Evolutionary conservation across 2,113 vertebrate genomes (phyloP).

Genomic region (Zosterops japonicus): DNA sequence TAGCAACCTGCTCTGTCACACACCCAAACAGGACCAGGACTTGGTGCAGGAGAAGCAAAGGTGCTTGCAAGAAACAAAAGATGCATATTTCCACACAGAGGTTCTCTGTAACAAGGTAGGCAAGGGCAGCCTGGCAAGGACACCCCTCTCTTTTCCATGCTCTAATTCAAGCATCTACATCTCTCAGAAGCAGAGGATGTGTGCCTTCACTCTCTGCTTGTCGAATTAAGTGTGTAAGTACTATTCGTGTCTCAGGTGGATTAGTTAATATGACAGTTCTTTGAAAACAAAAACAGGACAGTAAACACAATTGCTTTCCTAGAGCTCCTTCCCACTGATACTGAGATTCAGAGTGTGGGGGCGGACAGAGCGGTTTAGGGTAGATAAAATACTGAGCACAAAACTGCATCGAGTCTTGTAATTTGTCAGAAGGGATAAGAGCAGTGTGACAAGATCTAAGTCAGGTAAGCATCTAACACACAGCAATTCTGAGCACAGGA

Average conservation of each 20-base stretch:
- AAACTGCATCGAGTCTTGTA: not conserved
- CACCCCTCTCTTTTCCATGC: not conserved
- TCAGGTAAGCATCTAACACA: not conserved
- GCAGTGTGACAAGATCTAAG: not conserved
- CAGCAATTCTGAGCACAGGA: not conserved
- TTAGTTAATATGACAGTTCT: not conserved
- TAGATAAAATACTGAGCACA: not conserved
- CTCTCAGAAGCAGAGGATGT: not conserved
- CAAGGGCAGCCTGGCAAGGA: not conserved
- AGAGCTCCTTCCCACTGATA: not conserved
- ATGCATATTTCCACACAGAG: not conserved
- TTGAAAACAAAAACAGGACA: slow-evolving; percentile 33
- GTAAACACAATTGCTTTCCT: not conserved
- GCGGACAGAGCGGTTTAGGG: not conserved
- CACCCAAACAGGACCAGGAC: not conserved
- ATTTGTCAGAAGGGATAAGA: slow-evolving; percentile 15
- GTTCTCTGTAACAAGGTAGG: not conserved
- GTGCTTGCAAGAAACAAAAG: not conserved
- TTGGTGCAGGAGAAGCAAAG: not conserved
- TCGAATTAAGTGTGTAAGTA: not conserved
- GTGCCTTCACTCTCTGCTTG: not conserved
- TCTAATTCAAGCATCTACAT: not conserved
- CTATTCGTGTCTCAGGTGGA: not conserved
- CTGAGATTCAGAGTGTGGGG: not conserved
- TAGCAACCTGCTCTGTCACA: not conserved